phyloP scores from a whole-genome alignment of 1,140 invertebrate species.

The Drosophila ambigua region DNA sequence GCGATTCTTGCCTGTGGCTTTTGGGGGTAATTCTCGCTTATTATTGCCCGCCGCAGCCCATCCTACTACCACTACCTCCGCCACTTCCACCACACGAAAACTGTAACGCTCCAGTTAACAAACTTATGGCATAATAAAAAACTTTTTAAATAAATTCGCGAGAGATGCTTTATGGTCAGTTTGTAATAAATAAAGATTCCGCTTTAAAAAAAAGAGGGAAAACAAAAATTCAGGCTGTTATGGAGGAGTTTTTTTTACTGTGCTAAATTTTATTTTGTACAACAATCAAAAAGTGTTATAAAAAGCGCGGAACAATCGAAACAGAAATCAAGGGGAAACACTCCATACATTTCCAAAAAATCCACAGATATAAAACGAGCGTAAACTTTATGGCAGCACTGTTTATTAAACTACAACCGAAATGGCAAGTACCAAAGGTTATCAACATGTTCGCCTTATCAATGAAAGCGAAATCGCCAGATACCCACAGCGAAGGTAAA shows the following conservation, averaged over 20 bases:
- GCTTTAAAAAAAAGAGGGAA: conserved; percentile 10
- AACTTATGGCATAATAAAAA: conserved; percentile 61
- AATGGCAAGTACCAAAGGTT: conserved; percentile 33
- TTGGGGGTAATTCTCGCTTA: conserved; percentile 53
- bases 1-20: conserved; percentile 56
- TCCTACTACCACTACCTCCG: neutral
- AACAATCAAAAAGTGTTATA: too few relatives aligned
- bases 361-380: neutral
- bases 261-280: neutral
- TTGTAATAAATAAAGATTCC: conserved; percentile 64
- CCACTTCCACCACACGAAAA: conserved; percentile 34
- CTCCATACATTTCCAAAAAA: neutral
- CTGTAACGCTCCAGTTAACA: conserved; percentile 70
- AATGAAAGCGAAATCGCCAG: conserved; percentile 39
- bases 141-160: conserved; percentile 68
- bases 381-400: conserved; percentile 24
- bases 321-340: conserved; percentile 3
- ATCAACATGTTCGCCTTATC: conserved; percentile 45
- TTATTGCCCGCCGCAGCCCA: conserved; percentile 18
- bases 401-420: conserved; percentile 34
- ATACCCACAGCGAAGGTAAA: conserved; percentile 1
- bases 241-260: conserved; percentile 11
- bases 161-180: conserved; percentile 52
- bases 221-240: conserved; percentile 30
- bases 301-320: conserved; percentile 1